Base-by-base conservation (phyloP, 1,140 invertebrate genomes). In the Caenorhabditis briggsae region DNA sequence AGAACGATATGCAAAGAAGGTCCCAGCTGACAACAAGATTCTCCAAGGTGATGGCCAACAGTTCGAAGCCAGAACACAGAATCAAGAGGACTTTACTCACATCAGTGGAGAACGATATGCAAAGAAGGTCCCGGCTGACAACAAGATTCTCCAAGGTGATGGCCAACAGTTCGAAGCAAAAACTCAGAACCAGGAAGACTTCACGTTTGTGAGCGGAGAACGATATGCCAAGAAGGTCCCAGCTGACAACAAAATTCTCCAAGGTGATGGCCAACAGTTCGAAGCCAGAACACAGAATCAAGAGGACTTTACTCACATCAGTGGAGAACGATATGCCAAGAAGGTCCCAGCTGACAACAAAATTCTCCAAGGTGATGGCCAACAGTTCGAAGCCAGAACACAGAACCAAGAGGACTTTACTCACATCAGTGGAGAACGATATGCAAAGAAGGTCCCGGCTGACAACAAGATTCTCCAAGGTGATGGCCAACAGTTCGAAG, bases 111-210 rank as follows among this genome's bases (percentile, higher is more conserved):
- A 58, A 58, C 56, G 56, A 18, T 58, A 58, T n/a, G 56, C 56
- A 0, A 58, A 58, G 56, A 58, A 58, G 56, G 56, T 58, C 0
- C 56, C 56, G 18, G 56, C 56, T 6, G 56, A 58, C 56, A 58
- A 58, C 56, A 58, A 58, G 18, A 58, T 58, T 18, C n/a, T 58
- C 12, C 56, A 58, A 58, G 56, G 56, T 7, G 56, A 58, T 58
- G 56, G 56, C 18, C 56, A 58, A 18, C 56, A 58, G 56, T 58
- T 58, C 12, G 56, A 58, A 2, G 56, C 56, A 7, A 58, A 12
- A 58, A 58, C 56, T n/a, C 56, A 58, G 56, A 58, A 58, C 56
- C 56, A 58, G 18, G 56, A 58, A 58, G 56, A 58, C 56, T 58
- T 58, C 56, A 58, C 56, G 6, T n/a, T 18, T 6, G 18, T 58